A percentile compares a stretch with the other conserved stretches of the same genome.
Evolutionary conservation across 2,797 vertebrate genomes (phyloP).

Genomic region (Sebastes baramenuke): DNA sequence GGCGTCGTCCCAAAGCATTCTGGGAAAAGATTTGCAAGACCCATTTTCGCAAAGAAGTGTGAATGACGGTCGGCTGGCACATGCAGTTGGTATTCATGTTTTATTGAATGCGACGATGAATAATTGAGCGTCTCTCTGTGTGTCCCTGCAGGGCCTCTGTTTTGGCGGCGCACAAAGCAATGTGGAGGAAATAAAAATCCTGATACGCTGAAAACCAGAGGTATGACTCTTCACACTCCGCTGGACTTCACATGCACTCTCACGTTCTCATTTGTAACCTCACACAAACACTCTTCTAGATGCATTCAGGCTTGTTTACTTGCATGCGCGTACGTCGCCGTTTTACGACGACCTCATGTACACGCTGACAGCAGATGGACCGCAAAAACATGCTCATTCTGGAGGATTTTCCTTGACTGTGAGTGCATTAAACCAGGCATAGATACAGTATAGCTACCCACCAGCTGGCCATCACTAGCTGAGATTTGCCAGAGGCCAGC

Average conservation of each 20-base stretch:
- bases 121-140: conserved; percentile 64
- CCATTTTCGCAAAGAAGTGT: conserved; percentile 31
- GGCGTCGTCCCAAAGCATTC: conserved; percentile 7
- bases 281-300: conserved; percentile 8
- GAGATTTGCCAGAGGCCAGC: conserved; percentile 17
- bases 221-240: conserved; percentile 56
- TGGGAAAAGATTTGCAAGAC: conserved; percentile 14
- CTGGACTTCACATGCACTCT: not conserved
- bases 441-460: not conserved
- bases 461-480: conserved; percentile 25
- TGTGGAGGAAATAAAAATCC: conserved; percentile 79
- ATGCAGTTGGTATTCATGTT: conserved; percentile 58
- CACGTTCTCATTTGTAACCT: not conserved
- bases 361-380: not conserved
- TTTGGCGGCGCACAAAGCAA: conserved; percentile 66
- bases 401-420: not conserved
- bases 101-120: conserved; percentile 67
- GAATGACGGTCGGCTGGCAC: conserved; percentile 31
- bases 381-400: not conserved
- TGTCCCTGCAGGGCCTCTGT: conserved; percentile 69
- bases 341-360: not conserved
- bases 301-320: not conserved
- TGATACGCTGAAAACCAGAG: conserved; percentile 69
- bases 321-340: rapidly evolving
- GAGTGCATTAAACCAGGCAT: not conserved